A percentile compares a stretch with the other conserved stretches of the same genome.
phyloP scores from a whole-genome alignment of 2,113 vertebrate species.

The Amia ocellicauda region DNA sequence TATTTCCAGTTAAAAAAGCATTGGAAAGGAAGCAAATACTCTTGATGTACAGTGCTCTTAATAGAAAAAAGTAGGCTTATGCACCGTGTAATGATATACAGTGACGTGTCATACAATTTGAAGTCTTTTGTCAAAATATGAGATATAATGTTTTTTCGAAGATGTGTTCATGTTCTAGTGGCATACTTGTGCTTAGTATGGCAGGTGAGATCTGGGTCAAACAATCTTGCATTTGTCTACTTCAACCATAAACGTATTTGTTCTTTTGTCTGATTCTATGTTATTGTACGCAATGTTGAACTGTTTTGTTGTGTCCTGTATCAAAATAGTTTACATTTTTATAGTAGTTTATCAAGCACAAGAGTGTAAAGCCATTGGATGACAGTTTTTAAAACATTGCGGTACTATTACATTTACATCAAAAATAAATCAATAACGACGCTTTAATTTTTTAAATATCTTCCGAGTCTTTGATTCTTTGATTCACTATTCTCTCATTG shows the following conservation, averaged over 20 bases:
- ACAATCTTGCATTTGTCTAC: not conserved
- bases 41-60: no score
- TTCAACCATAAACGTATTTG: conserved; percentile 12
- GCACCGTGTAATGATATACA: no score
- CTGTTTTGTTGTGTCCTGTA: conserved; percentile 8
- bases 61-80: no score
- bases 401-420: not conserved
- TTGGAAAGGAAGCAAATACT: no score
- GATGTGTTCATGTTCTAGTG: no score
- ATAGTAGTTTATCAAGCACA: conserved; percentile 21
- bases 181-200: no score
- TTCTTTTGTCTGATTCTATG: conserved; percentile 6
- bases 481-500: not conserved
- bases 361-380: conserved; percentile 14
- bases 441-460: conserved; percentile 8
- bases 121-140: no score
- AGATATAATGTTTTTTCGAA: no score
- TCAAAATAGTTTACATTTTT: conserved; percentile 18
- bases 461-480: not conserved
- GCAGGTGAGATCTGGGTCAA: not conserved
- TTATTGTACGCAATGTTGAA: conserved; percentile 15
- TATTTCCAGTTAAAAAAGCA: no score
- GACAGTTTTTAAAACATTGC: conserved; percentile 15
- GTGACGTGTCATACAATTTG: no score
- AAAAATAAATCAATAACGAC: conserved; percentile 12